These are phyloP conservation scores for Mungos mungo DNA, from an alignment of 2,113 vertebrate species.

Conservation along the genomic window DNA sequence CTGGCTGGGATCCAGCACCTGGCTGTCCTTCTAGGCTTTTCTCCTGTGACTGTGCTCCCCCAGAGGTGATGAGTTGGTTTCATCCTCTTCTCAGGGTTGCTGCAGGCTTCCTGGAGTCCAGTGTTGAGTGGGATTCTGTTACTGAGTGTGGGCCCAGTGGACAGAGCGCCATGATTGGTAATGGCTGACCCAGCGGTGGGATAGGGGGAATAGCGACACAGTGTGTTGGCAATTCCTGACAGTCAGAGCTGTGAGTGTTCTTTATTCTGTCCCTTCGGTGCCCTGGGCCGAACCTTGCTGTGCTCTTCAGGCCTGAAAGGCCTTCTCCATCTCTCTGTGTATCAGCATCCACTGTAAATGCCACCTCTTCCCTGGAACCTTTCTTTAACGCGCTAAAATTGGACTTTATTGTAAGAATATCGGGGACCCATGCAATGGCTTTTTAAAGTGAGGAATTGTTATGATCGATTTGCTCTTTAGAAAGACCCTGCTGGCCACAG, in stretches of 20 bases:
- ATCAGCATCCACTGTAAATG: not conserved
- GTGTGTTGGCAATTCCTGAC: not conserved
- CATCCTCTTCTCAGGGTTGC: not conserved
- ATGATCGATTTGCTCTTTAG: not conserved
- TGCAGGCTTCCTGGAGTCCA: not conserved
- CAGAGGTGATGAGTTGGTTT: not conserved
- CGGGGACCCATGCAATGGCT: not conserved
- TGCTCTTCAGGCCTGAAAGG: no score
- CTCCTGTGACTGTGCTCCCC: not conserved
- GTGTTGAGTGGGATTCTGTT: not conserved
- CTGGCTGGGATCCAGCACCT: not conserved
- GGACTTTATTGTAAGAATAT: not conserved
- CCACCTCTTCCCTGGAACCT: not conserved
- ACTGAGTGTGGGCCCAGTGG: not conserved
- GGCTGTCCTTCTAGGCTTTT: not conserved
- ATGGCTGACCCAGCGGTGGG: not conserved
- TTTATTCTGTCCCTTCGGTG: accelerated
- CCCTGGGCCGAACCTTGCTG: not conserved
- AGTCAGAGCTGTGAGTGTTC: not conserved
- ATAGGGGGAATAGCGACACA: no score
- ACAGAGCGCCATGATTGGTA: not conserved
- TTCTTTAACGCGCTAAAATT: not conserved
- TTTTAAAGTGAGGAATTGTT: not conserved
- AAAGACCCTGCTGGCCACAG: not conserved
- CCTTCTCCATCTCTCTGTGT: not conserved